These are phyloP conservation scores for Acanthisitta chloris DNA, from an alignment of 2,113 vertebrate species.

Conservation along the genomic window DNA sequence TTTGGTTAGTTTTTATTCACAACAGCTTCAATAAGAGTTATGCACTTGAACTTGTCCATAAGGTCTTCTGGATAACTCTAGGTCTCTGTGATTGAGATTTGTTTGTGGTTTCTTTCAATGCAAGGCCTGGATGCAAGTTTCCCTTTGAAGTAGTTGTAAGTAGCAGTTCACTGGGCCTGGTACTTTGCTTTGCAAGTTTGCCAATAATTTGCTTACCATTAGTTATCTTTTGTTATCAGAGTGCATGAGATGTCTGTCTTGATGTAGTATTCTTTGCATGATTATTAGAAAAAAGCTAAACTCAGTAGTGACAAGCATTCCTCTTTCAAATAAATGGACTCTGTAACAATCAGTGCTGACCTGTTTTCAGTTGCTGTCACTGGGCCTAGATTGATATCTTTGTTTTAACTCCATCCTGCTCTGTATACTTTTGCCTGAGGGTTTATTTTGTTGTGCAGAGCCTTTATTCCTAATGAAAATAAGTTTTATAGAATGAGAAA, in stretches of 20 bases:
- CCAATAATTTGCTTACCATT: neutral
- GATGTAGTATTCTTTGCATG: neutral
- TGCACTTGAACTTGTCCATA: neutral
- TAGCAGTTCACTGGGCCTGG: neutral
- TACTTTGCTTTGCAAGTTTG: neutral
- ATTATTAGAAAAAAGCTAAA: neutral
- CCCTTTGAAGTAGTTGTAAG: neutral
- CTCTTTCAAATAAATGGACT: neutral
- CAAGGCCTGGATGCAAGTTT: neutral
- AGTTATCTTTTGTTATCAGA: neutral
- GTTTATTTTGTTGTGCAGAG: neutral
- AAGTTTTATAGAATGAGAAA: neutral
- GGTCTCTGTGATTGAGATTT: neutral
- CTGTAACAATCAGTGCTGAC: rapidly evolving
- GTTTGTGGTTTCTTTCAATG: neutral
- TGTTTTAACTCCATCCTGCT: neutral
- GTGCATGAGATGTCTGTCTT: neutral
- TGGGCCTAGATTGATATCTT: neutral
- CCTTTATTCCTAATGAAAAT: neutral
- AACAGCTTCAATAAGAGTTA: neutral
- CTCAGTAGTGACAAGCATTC: neutral
- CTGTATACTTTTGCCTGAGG: neutral
- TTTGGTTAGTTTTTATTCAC: neutral
- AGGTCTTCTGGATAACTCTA: neutral
- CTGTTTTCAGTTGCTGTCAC: neutral